phyloP scores from a whole-genome alignment of 1,140 invertebrate species.

The Hycleus cichorii region DNA sequence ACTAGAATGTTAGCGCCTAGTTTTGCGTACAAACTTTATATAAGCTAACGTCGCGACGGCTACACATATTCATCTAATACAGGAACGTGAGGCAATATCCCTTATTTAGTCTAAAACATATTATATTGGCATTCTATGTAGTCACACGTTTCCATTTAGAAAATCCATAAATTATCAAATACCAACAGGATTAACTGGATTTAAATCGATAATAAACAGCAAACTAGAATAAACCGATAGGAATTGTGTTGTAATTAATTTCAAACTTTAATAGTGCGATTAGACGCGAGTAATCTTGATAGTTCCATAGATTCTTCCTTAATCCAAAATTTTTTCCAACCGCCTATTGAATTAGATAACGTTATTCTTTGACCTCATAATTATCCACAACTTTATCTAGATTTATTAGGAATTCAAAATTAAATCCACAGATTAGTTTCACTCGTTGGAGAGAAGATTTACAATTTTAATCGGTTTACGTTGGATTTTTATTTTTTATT shows the following conservation, averaged over 20 bases:
- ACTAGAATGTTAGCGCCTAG: not conserved
- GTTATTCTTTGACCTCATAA: too few relatives aligned
- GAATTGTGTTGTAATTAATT: conserved; percentile 1
- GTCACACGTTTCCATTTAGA: conserved; percentile 12
- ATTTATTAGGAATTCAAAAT: too few relatives aligned
- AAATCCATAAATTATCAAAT: conserved; percentile 6
- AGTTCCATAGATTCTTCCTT: too few relatives aligned
- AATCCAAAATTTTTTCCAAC: too few relatives aligned
- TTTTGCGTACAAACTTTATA: conserved; percentile 1
- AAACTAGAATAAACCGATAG: not conserved
- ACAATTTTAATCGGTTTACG: too few relatives aligned
- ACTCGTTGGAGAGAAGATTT: too few relatives aligned
- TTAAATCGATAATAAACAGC: not conserved
- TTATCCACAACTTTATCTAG: too few relatives aligned
- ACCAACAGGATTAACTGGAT: not conserved
- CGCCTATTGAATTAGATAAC: too few relatives aligned
- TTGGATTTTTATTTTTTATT: too few relatives aligned
- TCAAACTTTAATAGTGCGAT: not conserved
- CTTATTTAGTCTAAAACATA: too few relatives aligned
- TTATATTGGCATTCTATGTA: not conserved
- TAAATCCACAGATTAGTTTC: too few relatives aligned
- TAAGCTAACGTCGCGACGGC: not conserved
- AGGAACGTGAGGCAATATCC: not conserved
- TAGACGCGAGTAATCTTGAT: too few relatives aligned
- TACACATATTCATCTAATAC: conserved; percentile 1